Percentiles rank a stretch among this genome's conserved stretches.
Conservation (phyloP, 2,888 invertebrate genomes). For the Lithosia quadra region DNA sequence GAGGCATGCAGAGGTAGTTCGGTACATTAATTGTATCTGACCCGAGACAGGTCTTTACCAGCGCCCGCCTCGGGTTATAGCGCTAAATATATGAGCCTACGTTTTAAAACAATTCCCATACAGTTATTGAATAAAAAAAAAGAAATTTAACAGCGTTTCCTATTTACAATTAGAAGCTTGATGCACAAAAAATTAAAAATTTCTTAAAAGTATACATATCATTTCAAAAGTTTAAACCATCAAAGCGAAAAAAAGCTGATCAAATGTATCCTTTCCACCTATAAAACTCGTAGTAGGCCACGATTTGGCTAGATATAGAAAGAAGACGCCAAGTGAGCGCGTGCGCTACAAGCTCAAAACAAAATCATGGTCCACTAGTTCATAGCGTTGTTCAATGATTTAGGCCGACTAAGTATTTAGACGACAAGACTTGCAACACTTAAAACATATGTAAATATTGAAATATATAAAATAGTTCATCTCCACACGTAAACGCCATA, state of each 20-base stretch:
- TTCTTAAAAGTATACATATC: constrained; percentile 62
- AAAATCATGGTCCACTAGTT: constrained; percentile 38
- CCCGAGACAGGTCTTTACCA: constrained; percentile 47
- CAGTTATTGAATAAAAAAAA: constrained; percentile 52
- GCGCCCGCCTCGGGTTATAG: constrained; percentile 33
- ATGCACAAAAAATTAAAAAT: constrained; percentile 69
- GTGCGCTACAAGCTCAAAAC: constrained; percentile 21
- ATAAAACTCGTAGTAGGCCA: constrained; percentile 36
- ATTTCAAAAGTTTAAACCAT: constrained; percentile 59
- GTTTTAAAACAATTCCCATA: constrained; percentile 56
- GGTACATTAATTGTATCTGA: constrained; percentile 68
- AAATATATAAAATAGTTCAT: constrained; percentile 22
- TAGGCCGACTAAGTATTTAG: constrained; percentile 48
- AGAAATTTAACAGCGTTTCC: constrained; percentile 64
- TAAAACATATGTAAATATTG: constrained; percentile 24
- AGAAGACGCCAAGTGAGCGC: constrained; percentile 18
- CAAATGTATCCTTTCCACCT: constrained; percentile 64
- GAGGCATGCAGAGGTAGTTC: constrained; percentile 85
- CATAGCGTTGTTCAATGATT: constrained; percentile 38
- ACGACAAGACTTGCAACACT: constrained; percentile 45
- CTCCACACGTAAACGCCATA: constrained; percentile 6
- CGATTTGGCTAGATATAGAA: constrained; percentile 26
- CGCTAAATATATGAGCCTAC: constrained; percentile 49
- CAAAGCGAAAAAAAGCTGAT: constrained; percentile 61
- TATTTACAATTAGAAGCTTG: constrained; percentile 80